These are phyloP conservation scores for Atractosteus spatula DNA, from an alignment of 2,113 vertebrate genomes.

Conservation along the genomic window DNA sequence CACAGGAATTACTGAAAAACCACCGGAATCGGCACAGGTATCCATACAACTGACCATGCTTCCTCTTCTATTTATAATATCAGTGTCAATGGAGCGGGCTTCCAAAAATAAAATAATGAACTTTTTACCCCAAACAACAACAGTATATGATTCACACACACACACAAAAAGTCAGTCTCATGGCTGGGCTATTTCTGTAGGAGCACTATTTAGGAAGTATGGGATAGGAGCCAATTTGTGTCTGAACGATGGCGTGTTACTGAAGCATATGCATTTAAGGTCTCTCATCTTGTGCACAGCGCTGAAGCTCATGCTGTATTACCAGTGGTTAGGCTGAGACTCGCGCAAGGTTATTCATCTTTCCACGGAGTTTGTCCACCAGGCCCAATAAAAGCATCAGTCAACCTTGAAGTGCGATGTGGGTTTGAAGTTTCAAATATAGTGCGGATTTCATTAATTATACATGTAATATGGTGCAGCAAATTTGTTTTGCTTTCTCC, in stretches of 20 bases:
- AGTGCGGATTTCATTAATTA: conserved; percentile 76
- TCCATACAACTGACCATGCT: conserved; percentile 56
- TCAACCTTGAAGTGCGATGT: conserved; percentile 61
- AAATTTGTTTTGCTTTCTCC: conserved; percentile 58
- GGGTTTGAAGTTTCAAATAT: conserved; percentile 67
- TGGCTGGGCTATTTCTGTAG: conserved; percentile 69
- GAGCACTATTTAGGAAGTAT: conserved; percentile 67
- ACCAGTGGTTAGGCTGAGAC: conserved; percentile 52
- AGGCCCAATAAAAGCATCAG: conserved; percentile 64
- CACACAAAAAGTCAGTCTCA: conserved; percentile 64
- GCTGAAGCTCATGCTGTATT: conserved; percentile 29
- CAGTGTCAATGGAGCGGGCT: conserved; percentile 40
- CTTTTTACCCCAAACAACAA: conserved; percentile 60
- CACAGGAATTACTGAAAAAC: conserved; percentile 43
- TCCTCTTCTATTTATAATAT: conserved; percentile 69
- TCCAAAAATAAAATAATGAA: conserved; percentile 69
- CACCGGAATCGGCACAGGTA: conserved; percentile 63
- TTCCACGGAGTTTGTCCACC: conserved; percentile 40
- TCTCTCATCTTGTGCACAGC: conserved; percentile 31
- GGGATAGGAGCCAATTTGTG: conserved; percentile 59
- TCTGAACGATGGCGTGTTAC: conserved; percentile 58
- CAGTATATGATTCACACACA: conserved; percentile 36
- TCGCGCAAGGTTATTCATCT: conserved; percentile 31
- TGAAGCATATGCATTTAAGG: conserved; percentile 51
- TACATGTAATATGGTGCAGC: conserved; percentile 71